Conservation (phyloP, 2,797 vertebrate species). For the Anisognathus igniventris region DNA sequence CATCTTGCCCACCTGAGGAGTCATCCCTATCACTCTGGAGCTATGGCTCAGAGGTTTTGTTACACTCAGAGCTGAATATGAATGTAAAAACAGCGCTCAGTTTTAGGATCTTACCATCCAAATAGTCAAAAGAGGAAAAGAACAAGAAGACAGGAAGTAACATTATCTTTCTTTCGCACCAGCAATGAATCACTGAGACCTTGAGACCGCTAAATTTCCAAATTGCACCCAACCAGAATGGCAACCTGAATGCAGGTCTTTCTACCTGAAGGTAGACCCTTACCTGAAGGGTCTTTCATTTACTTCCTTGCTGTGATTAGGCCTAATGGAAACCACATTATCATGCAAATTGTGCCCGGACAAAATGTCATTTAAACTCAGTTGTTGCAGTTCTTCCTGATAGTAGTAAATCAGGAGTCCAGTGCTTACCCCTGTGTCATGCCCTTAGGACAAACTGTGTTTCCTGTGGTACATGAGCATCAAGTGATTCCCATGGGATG, state of each 20-base stretch:
- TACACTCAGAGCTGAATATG: neutral
- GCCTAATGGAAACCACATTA: neutral
- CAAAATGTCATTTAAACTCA: neutral
- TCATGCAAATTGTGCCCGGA: neutral
- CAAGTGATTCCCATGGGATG: neutral
- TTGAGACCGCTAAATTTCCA: neutral
- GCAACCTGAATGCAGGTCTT: neutral
- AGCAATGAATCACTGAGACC: neutral
- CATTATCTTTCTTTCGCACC: neutral
- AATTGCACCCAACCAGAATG: neutral
- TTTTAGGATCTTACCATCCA: neutral
- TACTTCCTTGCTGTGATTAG: neutral
- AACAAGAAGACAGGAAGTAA: neutral
- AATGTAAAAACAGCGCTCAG: neutral
- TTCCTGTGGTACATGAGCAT: neutral
- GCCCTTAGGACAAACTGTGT: neutral
- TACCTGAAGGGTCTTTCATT: neutral
- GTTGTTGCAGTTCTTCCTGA: neutral
- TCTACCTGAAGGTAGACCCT: neutral
- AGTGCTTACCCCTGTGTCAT: neutral
- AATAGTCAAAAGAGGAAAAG: neutral
- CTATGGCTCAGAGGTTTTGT: neutral
- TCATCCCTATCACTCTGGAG: accelerated
- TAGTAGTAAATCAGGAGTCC: neutral
- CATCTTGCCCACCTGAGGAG: neutral